These are phyloP conservation scores for Agrypnus murinus DNA, from an alignment of 2,888 invertebrate genomes.

Conservation along the genomic window DNA sequence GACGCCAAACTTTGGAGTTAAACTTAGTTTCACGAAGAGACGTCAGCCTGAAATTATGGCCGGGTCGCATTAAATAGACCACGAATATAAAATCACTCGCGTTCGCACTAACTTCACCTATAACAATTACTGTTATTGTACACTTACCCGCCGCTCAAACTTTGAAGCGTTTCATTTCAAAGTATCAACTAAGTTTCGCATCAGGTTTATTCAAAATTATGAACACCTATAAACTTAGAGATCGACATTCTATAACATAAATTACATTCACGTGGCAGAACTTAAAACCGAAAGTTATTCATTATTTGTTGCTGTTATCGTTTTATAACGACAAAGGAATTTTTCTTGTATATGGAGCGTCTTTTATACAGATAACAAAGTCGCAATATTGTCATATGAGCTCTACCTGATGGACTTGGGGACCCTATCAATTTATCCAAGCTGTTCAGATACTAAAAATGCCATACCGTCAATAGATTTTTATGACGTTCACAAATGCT, in stretches of 20 bases:
- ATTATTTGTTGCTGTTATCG: no score
- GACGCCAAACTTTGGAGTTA: slow-evolving; percentile 56
- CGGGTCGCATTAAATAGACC: slow-evolving; percentile 64
- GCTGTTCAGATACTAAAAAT: slow-evolving; percentile 17
- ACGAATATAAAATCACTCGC: slow-evolving; percentile 65
- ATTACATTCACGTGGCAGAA: slow-evolving; percentile 3
- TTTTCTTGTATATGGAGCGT: no score
- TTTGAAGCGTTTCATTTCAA: slow-evolving; percentile 55
- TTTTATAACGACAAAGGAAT: no score
- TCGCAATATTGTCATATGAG: slow-evolving; percentile 12
- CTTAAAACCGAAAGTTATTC: no score
- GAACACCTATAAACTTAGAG: slow-evolving; percentile 36
- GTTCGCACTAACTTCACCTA: slow-evolving; percentile 62
- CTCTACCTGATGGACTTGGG: slow-evolving; percentile 18
- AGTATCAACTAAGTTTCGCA: slow-evolving; percentile 47
- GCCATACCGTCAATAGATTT: slow-evolving; percentile 21
- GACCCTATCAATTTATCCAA: slow-evolving; percentile 13
- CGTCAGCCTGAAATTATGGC: slow-evolving; percentile 62
- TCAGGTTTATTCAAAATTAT: slow-evolving; percentile 41
- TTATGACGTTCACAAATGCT: slow-evolving; percentile 13
- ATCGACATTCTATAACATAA: slow-evolving; percentile 8
- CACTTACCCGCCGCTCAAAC: slow-evolving; percentile 60
- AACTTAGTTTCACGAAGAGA: slow-evolving; percentile 59
- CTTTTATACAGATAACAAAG: slow-evolving; percentile 5
- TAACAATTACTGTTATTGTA: slow-evolving; percentile 66